Base-by-base conservation (phyloP, 2,888 invertebrate genomes). In the Penaeus monodon region DNA sequence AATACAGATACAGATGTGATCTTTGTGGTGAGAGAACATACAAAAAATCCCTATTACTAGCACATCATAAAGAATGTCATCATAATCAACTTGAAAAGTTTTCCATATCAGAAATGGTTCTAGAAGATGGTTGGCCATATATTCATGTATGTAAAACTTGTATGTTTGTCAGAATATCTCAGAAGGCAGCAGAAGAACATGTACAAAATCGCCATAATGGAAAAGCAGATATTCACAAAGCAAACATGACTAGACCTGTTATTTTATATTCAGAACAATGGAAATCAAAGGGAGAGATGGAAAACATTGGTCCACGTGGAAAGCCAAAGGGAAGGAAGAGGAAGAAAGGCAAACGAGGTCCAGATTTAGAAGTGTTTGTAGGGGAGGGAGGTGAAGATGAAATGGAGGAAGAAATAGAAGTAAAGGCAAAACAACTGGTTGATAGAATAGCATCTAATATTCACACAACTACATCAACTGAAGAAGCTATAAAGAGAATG, bases 111-210 rank as follows among this genome's bases (percentile, higher is more conserved):
- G 73, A 79, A 29, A 68, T 88, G 83, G 77, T 83, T 27, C 49
- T 84, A 57, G 88, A 88, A 66, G 85, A 89, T 81, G 84, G 84
- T 22, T 88, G 86, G 86, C 85, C 84, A 10, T 89, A 89, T 49
- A 89, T 89, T 33, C 79, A 89, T 80, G 86, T 89, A 17, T 89
- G 89, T 65, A 88, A 88, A 82, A 24, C 85, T 22, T 89, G 89
- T 74, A 84, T 87, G 68, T 88, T 86, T 83, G 88, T 88, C 6
- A 84, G 88, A 64, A 88, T 89, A 70, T 65, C 70, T 17, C 66
- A 76, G 33, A 63, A 76, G 22, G 86, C 83, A 49, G 82, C 88
- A 33, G 89, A 89, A 44, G 73, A 78, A 4, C 89, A 89, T 79
- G 81, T 86, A 6, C 70, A 82, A n/a, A 73, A 68, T 24, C 85